A percentile compares a stretch with the other conserved stretches of the same genome.
These are phyloP conservation scores for Actinia tenebrosa DNA, from an alignment of 64 coral and sea anemone species.

Conservation along the genomic window DNA sequence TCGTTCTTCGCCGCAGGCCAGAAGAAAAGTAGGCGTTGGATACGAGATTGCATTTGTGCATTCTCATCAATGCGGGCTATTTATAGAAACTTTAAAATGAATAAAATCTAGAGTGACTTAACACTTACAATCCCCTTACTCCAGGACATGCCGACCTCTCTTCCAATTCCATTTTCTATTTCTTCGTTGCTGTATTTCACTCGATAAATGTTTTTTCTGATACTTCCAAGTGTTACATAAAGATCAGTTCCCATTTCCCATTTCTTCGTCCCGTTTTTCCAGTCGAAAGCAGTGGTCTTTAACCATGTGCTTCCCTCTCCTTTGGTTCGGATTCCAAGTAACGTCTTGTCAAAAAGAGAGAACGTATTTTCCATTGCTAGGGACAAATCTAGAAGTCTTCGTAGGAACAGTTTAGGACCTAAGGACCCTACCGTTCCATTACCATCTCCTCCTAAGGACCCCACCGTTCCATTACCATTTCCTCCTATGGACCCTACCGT, in stretches of 20 bases:
- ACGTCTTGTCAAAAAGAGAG: slow-evolving; percentile 21
- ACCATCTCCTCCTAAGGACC: too few relatives aligned
- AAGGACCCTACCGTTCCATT: too few relatives aligned
- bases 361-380: background rate
- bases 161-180: background rate
- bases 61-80: too few relatives aligned
- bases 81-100: too few relatives aligned
- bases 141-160: background rate
- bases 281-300: too few relatives aligned
- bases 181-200: background rate
- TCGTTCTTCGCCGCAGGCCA: too few relatives aligned
- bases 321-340: background rate
- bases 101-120: too few relatives aligned
- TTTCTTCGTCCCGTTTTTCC: background rate
- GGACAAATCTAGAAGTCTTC: background rate
- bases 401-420: background rate
- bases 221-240: background rate
- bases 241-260: background rate
- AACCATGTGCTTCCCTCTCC: background rate
- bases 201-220: background rate
- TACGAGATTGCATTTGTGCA: too few relatives aligned
- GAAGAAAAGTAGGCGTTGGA: too few relatives aligned
- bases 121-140: background rate
- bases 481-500: too few relatives aligned
- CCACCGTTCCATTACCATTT: too few relatives aligned